Evolutionary conservation across 2,797 vertebrate genomes (phyloP), one percentile per base, ranked within the genome.

Genomic region (Leptatherina wallacei): DNA sequence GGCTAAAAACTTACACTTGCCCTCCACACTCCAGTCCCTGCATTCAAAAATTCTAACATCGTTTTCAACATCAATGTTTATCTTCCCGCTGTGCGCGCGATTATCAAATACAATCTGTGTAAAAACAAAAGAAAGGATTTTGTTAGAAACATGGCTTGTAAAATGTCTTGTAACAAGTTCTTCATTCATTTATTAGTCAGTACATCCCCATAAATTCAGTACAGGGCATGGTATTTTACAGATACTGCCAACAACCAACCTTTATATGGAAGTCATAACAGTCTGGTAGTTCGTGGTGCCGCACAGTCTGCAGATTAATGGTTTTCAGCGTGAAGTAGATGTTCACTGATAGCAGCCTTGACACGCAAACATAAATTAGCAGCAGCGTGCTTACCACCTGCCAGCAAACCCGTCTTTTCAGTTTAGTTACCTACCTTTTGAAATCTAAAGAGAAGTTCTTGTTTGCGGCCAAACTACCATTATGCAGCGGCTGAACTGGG

Each of bases 251-350:
- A 51, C 7, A 51, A 51, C 95, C 73, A 83, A 98, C 98, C 74
- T 74, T 93, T 58, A 97, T 91, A 30, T 92, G 95, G 81, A 99
- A 99, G 87, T 95, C 92, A 0, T 98, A 99, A 77, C 98, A 99
- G 87, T 99, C 98, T 0, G 98, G 98, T 3, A 98, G 94, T 79
- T 99, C 96, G 0, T 98, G 95, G 65, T 97, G 95, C 42, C 95
- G 95, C 71, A 98, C 94, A 0, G 97, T 98, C 94, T 99, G 98
- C 76, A 99, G 95, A 74, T 99, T 99, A 88, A 99, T 98, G 42
- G 96, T 96, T 89, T 98, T 99, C 81, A 99, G 87, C 38, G 93
- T 97, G 60, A 99, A 94, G 80, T 71, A 90, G 75, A 99, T 93
- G 66, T 96, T 95, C 65, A 99, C 92, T 0, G 90, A 94, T 68